These are phyloP conservation scores for Tenthredo notha DNA, from an alignment of 2,888 invertebrate genomes.

Conservation along the genomic window DNA sequence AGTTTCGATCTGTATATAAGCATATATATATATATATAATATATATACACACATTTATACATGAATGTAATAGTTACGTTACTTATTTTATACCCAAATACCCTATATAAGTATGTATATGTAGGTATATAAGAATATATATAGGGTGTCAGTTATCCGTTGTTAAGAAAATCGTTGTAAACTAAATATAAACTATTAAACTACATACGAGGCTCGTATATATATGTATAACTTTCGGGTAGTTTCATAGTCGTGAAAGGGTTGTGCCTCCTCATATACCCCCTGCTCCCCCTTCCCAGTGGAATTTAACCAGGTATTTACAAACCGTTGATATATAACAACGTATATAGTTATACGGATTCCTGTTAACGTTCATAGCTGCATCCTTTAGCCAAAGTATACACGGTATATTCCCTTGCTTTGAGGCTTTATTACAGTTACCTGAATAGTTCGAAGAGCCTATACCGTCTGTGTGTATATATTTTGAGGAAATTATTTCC, in stretches of 20 bases:
- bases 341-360: background rate
- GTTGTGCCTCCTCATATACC: background rate
- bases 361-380: conserved; percentile 3
- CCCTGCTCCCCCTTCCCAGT: background rate
- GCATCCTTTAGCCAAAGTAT: background rate
- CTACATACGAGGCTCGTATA: background rate
- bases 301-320: conserved; percentile 36
- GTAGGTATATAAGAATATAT: background rate
- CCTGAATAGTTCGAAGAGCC: background rate
- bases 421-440: conserved; percentile 11
- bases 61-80: background rate
- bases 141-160: background rate
- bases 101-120: too few species aligned
- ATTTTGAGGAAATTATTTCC: background rate
- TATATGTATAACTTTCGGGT: conserved; percentile 2
- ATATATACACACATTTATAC: background rate
- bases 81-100: background rate
- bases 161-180: background rate
- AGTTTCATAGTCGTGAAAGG: background rate
- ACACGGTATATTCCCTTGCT: background rate
- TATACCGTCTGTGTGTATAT: background rate
- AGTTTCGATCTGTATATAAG: background rate
- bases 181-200: background rate
- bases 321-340: background rate
- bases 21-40: background rate